Conservation (phyloP, 2,888 invertebrate genomes). For the Cacoxenus indagator region DNA sequence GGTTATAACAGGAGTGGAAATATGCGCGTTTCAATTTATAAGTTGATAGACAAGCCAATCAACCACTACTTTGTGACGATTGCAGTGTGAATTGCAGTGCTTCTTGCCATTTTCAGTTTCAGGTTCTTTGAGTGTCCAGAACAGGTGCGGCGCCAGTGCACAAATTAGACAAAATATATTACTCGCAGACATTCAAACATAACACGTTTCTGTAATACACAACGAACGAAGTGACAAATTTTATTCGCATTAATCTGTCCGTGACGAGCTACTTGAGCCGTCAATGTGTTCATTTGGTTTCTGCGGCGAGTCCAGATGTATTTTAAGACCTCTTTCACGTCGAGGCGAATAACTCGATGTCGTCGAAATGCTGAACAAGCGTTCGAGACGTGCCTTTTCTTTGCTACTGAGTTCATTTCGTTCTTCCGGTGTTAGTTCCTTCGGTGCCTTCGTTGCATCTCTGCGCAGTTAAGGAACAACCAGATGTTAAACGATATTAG, state of each 20-base stretch:
- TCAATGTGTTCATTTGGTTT: slow-evolving; percentile 42
- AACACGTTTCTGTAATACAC: not conserved
- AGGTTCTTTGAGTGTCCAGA: too few species aligned
- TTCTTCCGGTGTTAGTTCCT: slow-evolving; percentile 76
- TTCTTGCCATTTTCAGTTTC: too few species aligned
- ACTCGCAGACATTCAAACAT: too few species aligned
- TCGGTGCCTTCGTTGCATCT: slow-evolving; percentile 75
- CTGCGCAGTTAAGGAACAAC: slow-evolving; percentile 65
- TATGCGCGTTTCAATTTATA: too few species aligned
- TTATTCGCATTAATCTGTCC: not conserved
- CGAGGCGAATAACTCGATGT: slow-evolving; percentile 74
- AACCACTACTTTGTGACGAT: too few species aligned
- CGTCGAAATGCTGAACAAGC: slow-evolving; percentile 67
- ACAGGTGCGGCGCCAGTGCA: too few species aligned
- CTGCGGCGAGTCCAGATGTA: slow-evolving; percentile 75
- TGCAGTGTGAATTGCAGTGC: too few species aligned
- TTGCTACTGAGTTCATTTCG: slow-evolving; percentile 75
- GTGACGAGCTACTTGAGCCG: not conserved
- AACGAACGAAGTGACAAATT: not conserved
- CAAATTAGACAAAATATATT: not conserved
- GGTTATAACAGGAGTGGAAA: too few species aligned
- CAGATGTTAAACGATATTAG: not conserved
- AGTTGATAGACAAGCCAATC: too few species aligned
- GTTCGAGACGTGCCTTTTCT: slow-evolving; percentile 74
- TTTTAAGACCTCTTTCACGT: slow-evolving; percentile 80